phyloP scores from a whole-genome alignment of 2,888 invertebrate species.

The Trachelus tabidus region DNA sequence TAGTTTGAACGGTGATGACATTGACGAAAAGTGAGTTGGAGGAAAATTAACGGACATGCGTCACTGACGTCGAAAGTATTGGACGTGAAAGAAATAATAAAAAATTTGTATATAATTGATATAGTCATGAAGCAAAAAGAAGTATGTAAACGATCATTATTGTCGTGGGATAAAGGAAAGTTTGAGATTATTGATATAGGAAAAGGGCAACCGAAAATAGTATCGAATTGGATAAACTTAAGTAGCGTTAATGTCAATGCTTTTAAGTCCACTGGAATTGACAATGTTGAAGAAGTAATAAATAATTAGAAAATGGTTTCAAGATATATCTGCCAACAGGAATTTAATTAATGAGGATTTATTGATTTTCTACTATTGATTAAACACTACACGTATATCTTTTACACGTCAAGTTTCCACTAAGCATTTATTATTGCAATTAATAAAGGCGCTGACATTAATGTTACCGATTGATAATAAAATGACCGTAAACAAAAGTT shows the following conservation, averaged over 20 bases:
- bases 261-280: background rate
- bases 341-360: background rate
- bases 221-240: background rate
- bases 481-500: background rate
- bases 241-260: background rate
- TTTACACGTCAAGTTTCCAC: background rate
- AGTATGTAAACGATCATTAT: slow-evolving; percentile 53
- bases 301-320: background rate
- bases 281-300: background rate
- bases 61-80: slow-evolving; percentile 24
- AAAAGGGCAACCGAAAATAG: background rate
- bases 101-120: slow-evolving; percentile 64
- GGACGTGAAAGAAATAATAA: slow-evolving; percentile 44
- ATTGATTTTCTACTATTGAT: background rate
- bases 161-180: background rate
- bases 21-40: background rate
- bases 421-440: background rate
- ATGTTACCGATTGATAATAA: background rate
- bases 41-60: background rate
- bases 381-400: background rate
- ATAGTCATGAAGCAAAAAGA: slow-evolving; percentile 52
- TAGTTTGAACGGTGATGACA: background rate
- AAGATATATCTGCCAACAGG: background rate
- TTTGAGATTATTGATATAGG: background rate
- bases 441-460: background rate